phyloP scores from a whole-genome alignment of 2,888 invertebrate genomes.

The Ichneumoninae sp. region DNA sequence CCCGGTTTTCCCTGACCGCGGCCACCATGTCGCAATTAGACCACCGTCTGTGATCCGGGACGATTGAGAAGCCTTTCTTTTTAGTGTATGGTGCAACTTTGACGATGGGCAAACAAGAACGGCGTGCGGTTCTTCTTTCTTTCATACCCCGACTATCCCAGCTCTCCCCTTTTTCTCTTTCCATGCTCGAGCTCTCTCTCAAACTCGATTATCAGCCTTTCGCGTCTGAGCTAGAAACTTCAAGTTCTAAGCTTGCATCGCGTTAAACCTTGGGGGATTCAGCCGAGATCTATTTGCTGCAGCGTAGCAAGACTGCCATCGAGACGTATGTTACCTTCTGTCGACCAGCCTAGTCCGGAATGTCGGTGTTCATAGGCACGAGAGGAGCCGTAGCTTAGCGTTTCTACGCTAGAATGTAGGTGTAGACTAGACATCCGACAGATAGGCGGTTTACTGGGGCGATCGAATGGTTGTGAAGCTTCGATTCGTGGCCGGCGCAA shows the following conservation, averaged over 20 bases:
- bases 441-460: neutral
- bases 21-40: neutral
- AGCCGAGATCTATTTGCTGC: neutral
- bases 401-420: neutral
- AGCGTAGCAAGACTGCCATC: slow-evolving; percentile 4
- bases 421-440: slow-evolving; percentile 8
- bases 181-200: neutral
- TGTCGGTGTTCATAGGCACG: neutral
- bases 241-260: slow-evolving; percentile 11
- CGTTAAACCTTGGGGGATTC: slow-evolving; percentile 24
- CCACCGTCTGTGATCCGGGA: neutral
- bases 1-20: too few relatives aligned
- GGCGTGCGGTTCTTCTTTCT: neutral
- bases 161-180: neutral
- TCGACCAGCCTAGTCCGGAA: neutral
- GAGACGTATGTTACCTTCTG: slow-evolving; percentile 9
- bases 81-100: neutral
- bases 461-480: slow-evolving; percentile 38
- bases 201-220: neutral
- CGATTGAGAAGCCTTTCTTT: neutral
- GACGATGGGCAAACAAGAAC: neutral
- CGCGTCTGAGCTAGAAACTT: slow-evolving; percentile 21
- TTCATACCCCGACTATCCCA: neutral
- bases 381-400: neutral
- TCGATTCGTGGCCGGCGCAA: slow-evolving; percentile 31